Base-by-base conservation (phyloP, 2,888 invertebrate species). In the Trachelus iudaicus region DNA sequence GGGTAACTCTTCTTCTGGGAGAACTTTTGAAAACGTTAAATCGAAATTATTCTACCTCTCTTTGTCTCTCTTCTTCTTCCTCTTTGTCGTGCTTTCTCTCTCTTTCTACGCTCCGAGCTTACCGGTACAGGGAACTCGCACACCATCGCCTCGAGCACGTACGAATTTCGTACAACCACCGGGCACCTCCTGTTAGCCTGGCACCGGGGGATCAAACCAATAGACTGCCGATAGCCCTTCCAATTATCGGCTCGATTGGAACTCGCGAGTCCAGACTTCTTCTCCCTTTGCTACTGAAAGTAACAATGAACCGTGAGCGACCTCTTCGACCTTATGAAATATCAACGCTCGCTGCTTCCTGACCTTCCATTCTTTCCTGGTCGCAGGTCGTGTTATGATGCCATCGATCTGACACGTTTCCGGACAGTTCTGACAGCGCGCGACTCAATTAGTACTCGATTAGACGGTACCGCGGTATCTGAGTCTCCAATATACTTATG, bases 181-280 rank as follows among this genome's bases (percentile, higher is more conserved):
- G 77, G 77, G 78, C 69, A 80, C 79, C 83, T 91, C 80, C 89
- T 91, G 90, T 76, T 89, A 87, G 86, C 91, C 91, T 90, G 89
- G 85, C 85, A 89, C 76, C 79, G 79, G 81, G 88, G 90, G 89
- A 91, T 91, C 91, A 87, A 90, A 90, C 90, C 90, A 90, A 91
- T 91, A 91, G 90, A 90, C 90, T 90, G 86, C 90, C 90, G 88
- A 91, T 91, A 90, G 90, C 89, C 89, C 87, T 89, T 89, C 85
- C 86, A 88, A 89, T 89, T 88, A 90, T 90, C 85, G 88, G 85
- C 84, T 84, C 87, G 87, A 90, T 90, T 87, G 87, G 87, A 84
- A 86, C 78, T 74, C 34, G 73, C 56, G 11, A n/a, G 69, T 69
- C 33, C 69, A 12, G 31, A 69, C 33, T 69, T 69, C 15, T 69